A percentile compares a stretch with the other conserved stretches of the same genome.
Conservation (phyloP, 2,888 invertebrate species). For the Diarsia brunnea region DNA sequence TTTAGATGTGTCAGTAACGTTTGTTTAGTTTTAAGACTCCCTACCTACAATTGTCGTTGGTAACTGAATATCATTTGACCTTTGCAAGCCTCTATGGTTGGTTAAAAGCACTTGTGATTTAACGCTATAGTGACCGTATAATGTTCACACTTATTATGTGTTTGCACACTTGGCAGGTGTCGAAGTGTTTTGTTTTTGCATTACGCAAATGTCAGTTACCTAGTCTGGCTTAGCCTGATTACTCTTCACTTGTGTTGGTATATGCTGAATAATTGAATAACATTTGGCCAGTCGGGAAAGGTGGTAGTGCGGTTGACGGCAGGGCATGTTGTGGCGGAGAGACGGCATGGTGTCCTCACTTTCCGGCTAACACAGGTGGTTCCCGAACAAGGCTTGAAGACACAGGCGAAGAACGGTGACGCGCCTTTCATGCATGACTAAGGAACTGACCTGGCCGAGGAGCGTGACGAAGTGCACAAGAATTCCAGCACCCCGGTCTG, state of each 20-base stretch:
- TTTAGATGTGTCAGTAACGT: too few species aligned
- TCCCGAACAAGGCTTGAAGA: not conserved
- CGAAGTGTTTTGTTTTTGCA: constrained; percentile 24
- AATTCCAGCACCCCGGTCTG: not conserved
- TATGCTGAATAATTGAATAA: not conserved
- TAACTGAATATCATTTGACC: constrained; percentile 21
- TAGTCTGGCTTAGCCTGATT: not conserved
- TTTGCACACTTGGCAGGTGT: constrained; percentile 20
- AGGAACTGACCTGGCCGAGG: not conserved
- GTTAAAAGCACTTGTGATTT: constrained; percentile 17
- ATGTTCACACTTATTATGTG: constrained; percentile 29
- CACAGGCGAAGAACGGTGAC: not conserved
- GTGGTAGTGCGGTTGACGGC: not conserved
- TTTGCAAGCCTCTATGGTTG: constrained; percentile 24
- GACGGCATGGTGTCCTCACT: not conserved
- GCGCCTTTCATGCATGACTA: not conserved
- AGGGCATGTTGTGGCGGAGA: not conserved
- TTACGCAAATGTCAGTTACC: not conserved
- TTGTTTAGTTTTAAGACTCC: not conserved
- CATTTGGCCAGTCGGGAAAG: not conserved
- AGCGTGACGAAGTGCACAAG: not conserved
- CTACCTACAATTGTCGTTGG: too few species aligned
- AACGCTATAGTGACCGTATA: constrained; percentile 26
- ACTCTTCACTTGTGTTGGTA: not conserved
- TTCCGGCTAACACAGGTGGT: not conserved